A percentile compares a stretch with the other conserved stretches of the same genome.
Evolutionary conservation across 2,113 vertebrate genomes (phyloP).

Genomic region (Sitta europaea): DNA sequence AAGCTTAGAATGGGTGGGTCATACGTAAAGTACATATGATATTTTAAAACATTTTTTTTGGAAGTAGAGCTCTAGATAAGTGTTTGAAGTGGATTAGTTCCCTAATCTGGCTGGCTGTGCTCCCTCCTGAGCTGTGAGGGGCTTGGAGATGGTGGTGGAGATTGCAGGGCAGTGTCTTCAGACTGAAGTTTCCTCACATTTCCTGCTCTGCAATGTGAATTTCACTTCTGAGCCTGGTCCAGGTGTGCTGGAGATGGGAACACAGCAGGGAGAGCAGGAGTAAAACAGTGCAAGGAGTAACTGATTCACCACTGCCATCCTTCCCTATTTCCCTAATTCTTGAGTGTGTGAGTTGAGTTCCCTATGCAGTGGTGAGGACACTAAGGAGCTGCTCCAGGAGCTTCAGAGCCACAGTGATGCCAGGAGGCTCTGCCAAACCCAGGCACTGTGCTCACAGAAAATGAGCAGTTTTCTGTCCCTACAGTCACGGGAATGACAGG

Average conservation of each 20-base stretch:
- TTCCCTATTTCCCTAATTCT: background rate
- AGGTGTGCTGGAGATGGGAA: background rate
- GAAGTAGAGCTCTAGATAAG: background rate
- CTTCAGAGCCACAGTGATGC: background rate
- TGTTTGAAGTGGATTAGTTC: background rate
- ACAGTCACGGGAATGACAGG: accelerated
- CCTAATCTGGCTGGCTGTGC: background rate
- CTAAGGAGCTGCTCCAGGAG: background rate
- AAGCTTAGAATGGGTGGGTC: background rate
- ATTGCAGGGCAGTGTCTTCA: background rate
- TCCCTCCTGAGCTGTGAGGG: background rate
- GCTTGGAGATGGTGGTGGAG: background rate
- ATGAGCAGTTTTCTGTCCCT: background rate
- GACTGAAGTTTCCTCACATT: background rate
- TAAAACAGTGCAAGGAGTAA: background rate
- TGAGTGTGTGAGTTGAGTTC: background rate
- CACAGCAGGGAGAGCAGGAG: background rate
- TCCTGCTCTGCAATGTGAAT: background rate
- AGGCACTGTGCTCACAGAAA: background rate
- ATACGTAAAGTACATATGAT: accelerated
- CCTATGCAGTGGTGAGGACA: background rate
- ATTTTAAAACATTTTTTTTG: background rate
- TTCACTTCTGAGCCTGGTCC: background rate
- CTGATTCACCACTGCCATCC: accelerated
- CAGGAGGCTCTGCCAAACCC: background rate